Base-by-base conservation (phyloP, 2,888 invertebrate species). In the Hoplodrina ambigua region DNA sequence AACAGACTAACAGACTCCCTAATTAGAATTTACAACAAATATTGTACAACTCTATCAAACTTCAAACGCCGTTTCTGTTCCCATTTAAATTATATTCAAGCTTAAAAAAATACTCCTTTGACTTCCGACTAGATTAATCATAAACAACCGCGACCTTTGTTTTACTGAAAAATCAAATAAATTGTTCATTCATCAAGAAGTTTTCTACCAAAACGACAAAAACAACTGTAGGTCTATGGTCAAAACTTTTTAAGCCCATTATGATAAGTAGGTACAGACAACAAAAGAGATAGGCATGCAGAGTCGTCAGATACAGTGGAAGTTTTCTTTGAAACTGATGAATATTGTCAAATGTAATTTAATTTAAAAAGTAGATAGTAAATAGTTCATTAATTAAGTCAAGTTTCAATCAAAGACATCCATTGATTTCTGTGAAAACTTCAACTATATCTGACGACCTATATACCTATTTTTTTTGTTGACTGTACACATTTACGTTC, bases 241-340 rank as follows among this genome's bases (percentile, higher is more conserved):
- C 49, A 30, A 49, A 78, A 80, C 61, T 80, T 80, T 66, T 63
- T 61, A 69, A 80, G 69, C 64, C 69, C 73, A 73, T 77, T 73
- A 67, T 80, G 53, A 69, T 58, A 69, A 69, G n/a, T 57, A 55
- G 4, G 30, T 46, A 54, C n/a, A n/a, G n/a, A n/a, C n/a, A n/a
- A n/a, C n/a, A n/a, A n/a, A n/a, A n/a, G n/a, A n/a, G n/a, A n/a
- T n/a, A n/a, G n/a, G n/a, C n/a, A n/a, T n/a, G n/a, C n/a, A n/a
- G n/a, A n/a, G n/a, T n/a, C n/a, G n/a, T n/a, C n/a, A n/a, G n/a
- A n/a, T n/a, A n/a, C n/a, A n/a, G n/a, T n/a, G n/a, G n/a, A n/a
- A n/a, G n/a, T n/a, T n/a, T n/a, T n/a, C n/a, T n/a, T n/a, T n/a
- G n/a, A n/a, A n/a, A n/a, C n/a, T n/a, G n/a, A n/a, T n/a, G n/a